Percentiles rank a stretch among this genome's conserved stretches.
These are phyloP conservation scores for Apotomis capreana DNA, from an alignment of 2,888 invertebrate species.

Conservation along the genomic window DNA sequence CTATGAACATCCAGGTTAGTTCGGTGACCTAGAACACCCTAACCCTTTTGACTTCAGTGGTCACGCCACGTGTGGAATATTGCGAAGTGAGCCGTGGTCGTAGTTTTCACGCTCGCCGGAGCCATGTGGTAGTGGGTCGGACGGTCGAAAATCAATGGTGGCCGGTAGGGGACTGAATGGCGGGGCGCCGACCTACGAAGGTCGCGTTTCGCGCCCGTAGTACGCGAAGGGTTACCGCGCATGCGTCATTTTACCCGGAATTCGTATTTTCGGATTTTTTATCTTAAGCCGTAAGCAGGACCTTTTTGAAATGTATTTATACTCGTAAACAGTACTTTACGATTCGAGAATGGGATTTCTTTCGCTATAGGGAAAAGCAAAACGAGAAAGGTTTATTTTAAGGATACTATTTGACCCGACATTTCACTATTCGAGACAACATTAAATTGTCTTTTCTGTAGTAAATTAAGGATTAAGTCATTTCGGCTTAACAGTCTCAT, in stretches of 20 bases:
- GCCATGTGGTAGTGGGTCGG: conserved; percentile 61
- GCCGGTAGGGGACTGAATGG: conserved; percentile 69
- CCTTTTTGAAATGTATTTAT: conserved; percentile 5
- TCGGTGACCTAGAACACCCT: conserved; percentile 31
- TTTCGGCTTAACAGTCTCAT: too few species aligned
- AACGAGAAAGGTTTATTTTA: too few species aligned
- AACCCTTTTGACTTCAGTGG: conserved; percentile 18
- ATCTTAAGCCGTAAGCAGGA: conserved; percentile 6
- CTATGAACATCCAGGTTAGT: conserved; percentile 18
- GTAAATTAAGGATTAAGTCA: too few species aligned
- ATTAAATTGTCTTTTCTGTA: too few species aligned
- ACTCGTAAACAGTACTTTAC: conserved; percentile 12
- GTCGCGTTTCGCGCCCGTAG: conserved; percentile 70
- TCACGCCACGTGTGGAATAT: conserved; percentile 54
- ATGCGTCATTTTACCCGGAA: conserved; percentile 58
- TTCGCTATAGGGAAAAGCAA: neutral
- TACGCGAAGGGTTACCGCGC: conserved; percentile 71
- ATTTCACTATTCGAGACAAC: too few species aligned
- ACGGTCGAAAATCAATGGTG: conserved; percentile 74
- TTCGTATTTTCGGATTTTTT: conserved; percentile 30
- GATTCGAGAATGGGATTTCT: neutral
- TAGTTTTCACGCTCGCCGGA: conserved; percentile 61
- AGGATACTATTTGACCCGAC: too few species aligned
- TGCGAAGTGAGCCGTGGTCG: conserved; percentile 57
- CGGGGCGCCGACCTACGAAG: conserved; percentile 77